Evolutionary conservation across 2,888 invertebrate genomes (phyloP).

Genomic region (Dysmachus trigonus): DNA sequence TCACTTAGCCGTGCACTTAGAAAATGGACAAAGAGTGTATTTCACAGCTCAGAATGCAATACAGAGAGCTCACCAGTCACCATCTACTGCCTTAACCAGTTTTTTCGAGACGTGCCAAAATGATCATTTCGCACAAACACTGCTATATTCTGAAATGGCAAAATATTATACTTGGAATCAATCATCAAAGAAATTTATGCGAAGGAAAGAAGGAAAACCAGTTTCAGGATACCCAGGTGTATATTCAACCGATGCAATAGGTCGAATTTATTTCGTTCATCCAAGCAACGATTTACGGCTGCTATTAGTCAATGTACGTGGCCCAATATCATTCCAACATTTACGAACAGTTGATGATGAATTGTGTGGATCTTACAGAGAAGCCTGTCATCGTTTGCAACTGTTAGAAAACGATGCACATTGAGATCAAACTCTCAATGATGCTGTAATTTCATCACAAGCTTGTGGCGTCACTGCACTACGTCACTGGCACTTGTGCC

Average conservation of each 20-base stretch:
- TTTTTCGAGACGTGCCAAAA: conserved; percentile 58
- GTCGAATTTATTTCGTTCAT: neutral
- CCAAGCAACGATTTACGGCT: conserved; percentile 7
- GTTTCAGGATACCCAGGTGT: neutral
- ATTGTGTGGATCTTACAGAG: neutral
- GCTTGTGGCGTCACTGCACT: too few species aligned
- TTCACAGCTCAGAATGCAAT: conserved; percentile 19
- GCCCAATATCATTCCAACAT: conserved; percentile 1
- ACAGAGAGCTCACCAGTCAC: conserved; percentile 48
- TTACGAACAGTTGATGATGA: neutral
- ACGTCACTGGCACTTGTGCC: too few species aligned
- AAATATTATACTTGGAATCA: conserved; percentile 53
- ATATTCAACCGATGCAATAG: neutral
- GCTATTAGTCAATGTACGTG: conserved; percentile 29
- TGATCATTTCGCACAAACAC: conserved; percentile 57
- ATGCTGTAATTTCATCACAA: conserved; percentile 46
- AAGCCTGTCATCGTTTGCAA: conserved; percentile 22
- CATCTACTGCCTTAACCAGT: conserved; percentile 54
- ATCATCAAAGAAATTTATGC: conserved; percentile 56
- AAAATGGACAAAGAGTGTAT: too few species aligned
- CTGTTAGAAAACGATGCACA: conserved; percentile 26
- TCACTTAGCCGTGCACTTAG: neutral
- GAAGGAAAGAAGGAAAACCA: conserved; percentile 51
- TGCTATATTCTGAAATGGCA: conserved; percentile 57
- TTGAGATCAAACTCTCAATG: conserved; percentile 45